A percentile compares a stretch with the other conserved stretches of the same genome.
Evolutionary conservation across 2,888 invertebrate species (phyloP).

Genomic region (Calliphora vomitoria): DNA sequence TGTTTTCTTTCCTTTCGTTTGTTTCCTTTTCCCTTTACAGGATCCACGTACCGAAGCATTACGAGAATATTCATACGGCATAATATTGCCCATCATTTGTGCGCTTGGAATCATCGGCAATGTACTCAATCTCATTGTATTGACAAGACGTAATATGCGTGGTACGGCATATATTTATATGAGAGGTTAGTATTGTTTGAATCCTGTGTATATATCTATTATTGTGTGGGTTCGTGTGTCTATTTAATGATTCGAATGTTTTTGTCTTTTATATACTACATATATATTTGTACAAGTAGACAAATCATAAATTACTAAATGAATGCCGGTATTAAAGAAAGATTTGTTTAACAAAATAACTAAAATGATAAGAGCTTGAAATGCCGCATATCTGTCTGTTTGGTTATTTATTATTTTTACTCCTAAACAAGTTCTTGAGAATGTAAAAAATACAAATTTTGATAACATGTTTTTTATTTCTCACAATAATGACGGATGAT

Average conservation of each 20-base stretch:
- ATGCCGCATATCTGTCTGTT: neutral
- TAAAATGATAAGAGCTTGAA: neutral
- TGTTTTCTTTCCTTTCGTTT: slow-evolving; percentile 7
- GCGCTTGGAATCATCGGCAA: slow-evolving; percentile 91
- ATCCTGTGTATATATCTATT: neutral
- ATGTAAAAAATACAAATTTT: slow-evolving; percentile 21
- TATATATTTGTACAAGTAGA: neutral
- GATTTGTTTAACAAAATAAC: slow-evolving; percentile 43
- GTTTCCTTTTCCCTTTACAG: slow-evolving; percentile 76
- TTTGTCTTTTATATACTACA: neutral
- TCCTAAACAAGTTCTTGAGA: neutral
- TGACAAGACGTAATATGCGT: slow-evolving; percentile 91
- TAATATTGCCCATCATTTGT: slow-evolving; percentile 89
- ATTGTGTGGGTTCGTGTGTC: neutral
- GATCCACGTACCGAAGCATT: slow-evolving; percentile 87
- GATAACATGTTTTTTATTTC: slow-evolving; percentile 34
- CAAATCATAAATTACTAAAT: slow-evolving; percentile 40
- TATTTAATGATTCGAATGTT: neutral
- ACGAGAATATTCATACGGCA: slow-evolving; percentile 88
- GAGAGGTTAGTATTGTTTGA: slow-evolving; percentile 86
- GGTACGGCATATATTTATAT: slow-evolving; percentile 93
- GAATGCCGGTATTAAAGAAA: slow-evolving; percentile 33
- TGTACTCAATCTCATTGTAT: slow-evolving; percentile 90
- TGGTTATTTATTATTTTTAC: slow-evolving; percentile 20
- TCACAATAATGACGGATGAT: slow-evolving; percentile 13